These are phyloP conservation scores for Phalera bucephala DNA, from an alignment of 2,888 invertebrate species.

Conservation along the genomic window DNA sequence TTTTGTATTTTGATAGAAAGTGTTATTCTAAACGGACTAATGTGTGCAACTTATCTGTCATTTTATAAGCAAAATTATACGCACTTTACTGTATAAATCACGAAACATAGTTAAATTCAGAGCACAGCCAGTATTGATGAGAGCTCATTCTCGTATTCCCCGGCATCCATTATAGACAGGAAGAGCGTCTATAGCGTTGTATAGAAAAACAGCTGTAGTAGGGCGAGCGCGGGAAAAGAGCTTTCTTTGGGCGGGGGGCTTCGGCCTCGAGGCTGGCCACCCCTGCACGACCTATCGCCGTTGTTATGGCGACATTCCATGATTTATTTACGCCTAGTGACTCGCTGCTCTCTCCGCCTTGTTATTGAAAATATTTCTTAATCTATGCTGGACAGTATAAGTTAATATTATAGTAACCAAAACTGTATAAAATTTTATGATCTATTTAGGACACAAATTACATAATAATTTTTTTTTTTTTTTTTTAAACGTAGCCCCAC, in stretches of 20 bases:
- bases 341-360: constrained; percentile 27
- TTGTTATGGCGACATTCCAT: constrained; percentile 64
- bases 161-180: constrained; percentile 52
- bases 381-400: constrained; percentile 10
- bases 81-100: too few species aligned
- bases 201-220: constrained; percentile 60
- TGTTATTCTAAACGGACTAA: too few species aligned
- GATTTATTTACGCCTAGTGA: constrained; percentile 67
- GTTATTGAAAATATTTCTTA: constrained; percentile 24
- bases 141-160: constrained; percentile 47
- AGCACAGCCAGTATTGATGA: constrained; percentile 44
- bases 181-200: constrained; percentile 46
- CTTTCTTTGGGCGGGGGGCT: constrained; percentile 35
- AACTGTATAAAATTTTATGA: constrained; percentile 25
- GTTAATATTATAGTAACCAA: constrained; percentile 18
- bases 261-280: constrained; percentile 40
- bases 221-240: constrained; percentile 59
- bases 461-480: too few species aligned
- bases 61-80: too few species aligned
- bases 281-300: constrained; percentile 47
- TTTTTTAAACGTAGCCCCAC: too few species aligned
- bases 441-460: too few species aligned
- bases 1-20: too few species aligned
- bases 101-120: constrained; percentile 23
- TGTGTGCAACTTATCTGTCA: too few species aligned